Conservation (phyloP, 2,113 vertebrate genomes). For the Steatornis caripensis region DNA sequence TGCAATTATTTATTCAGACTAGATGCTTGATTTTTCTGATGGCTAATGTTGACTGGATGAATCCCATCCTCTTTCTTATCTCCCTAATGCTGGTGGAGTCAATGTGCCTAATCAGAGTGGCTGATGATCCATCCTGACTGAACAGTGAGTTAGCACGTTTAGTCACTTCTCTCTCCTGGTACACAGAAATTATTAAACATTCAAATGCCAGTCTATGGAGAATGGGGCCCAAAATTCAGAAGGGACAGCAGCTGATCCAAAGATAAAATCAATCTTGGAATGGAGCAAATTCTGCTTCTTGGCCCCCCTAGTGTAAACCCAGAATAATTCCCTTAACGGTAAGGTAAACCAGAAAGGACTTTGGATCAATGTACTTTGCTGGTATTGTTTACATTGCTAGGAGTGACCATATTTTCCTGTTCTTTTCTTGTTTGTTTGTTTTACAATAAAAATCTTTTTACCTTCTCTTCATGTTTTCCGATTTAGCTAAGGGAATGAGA, state of each 20-base stretch:
- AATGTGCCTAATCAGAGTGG: neutral
- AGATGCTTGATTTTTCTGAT: neutral
- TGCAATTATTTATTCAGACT: neutral
- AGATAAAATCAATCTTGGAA: neutral
- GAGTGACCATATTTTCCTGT: constrained; percentile 3
- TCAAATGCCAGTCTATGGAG: neutral
- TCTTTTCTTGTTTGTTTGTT: neutral
- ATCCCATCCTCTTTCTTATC: neutral
- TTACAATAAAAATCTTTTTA: neutral
- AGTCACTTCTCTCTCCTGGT: neutral
- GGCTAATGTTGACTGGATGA: neutral
- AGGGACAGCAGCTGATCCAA: neutral
- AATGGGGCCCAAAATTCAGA: neutral
- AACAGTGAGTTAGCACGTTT: neutral
- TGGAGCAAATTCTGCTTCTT: neutral
- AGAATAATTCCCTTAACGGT: neutral
- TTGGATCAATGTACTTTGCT: neutral
- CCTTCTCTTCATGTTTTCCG: neutral
- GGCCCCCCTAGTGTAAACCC: rapidly evolving
- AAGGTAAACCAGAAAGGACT: constrained; percentile 19
- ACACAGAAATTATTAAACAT: neutral
- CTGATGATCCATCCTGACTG: neutral
- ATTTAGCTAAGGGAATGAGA: neutral
- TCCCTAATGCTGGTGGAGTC: neutral
- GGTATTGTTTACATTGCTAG: neutral